phyloP scores from a whole-genome alignment of 2,888 invertebrate genomes.

The Epinotia nisella region DNA sequence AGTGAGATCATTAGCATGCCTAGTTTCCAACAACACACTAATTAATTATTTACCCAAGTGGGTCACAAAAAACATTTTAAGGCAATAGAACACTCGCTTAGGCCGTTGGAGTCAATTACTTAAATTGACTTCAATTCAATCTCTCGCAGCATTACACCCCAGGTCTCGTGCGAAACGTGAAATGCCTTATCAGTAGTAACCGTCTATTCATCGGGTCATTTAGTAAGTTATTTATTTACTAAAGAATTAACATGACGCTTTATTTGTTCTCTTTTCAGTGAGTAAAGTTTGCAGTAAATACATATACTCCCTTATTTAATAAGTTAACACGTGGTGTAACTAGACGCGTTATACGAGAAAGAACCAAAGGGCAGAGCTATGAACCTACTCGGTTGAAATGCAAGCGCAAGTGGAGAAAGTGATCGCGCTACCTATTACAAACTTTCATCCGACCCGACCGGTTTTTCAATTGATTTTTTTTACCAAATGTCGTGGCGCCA shows the following conservation, averaged over 20 bases:
- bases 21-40: not conserved
- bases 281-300: no score
- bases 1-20: not conserved
- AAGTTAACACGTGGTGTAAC: not conserved
- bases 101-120: conserved; percentile 20
- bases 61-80: conserved; percentile 4
- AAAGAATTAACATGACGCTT: not conserved
- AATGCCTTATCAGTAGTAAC: conserved; percentile 10
- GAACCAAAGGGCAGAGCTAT: conserved; percentile 13
- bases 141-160: not conserved
- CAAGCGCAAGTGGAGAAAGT: conserved; percentile 70
- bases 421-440: conserved; percentile 64
- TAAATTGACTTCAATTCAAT: conserved; percentile 8
- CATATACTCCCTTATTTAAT: not conserved
- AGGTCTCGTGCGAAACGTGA: conserved; percentile 30
- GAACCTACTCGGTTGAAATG: conserved; percentile 46
- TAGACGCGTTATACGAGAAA: not conserved
- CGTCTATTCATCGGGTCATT: conserved; percentile 16
- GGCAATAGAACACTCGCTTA: not conserved
- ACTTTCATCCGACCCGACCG: conserved; percentile 75
- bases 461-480: conserved; percentile 67
- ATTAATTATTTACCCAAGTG: conserved; percentile 6
- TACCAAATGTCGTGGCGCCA: conserved; percentile 44
- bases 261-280: not conserved
- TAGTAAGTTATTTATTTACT: conserved; percentile 20